Base-by-base conservation (phyloP, 2,797 vertebrate species). In the Zenarchopterus dispar region DNA sequence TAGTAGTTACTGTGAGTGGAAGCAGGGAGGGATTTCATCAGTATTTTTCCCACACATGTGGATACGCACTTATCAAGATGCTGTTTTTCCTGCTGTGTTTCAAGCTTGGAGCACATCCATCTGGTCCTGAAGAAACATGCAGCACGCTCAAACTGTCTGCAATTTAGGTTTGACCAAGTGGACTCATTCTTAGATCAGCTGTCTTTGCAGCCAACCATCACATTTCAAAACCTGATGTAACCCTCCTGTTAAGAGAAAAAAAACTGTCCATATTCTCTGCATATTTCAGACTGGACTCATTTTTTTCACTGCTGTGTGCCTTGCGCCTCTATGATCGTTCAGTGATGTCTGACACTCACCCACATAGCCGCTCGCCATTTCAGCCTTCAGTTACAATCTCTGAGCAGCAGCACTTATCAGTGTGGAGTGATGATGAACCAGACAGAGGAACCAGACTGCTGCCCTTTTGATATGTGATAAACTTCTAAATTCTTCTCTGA, bases 381-480 rank as follows among this genome's bases (percentile, higher is more conserved):
- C 41, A 73, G 56, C 61, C 60, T 33, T 60, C 74, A 43, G 67
- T 62, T 56, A 43, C 48, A n/a, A 53, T 68, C 71, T 75, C 67
- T 42, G 41, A 77, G 62, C 73, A 55, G 64, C 78, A 61, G 45
- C 65, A 71, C 66, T 85, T 78, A 81, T 84, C 88, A 69, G 70
- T 50, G 62, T 56, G 33, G 67, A 62, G 56, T 57, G 59, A 72
- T 74, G 80, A 56, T 42, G 54, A 84, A 79, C 42, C 77, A 85
- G 78, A 75, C 84, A 73, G 70, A 76, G 65, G 68, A 70, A 76
- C 22, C 62, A 82, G 78, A 78, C 76, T 63, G 55, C 21, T 76
- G 77, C 49, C 78, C 68, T 75, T 28, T 47, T 76, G 80, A 88
- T 88, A 74, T 62, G 41, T 60, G 82, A 84, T 88, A 86, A 84